Evolutionary conservation across 2,113 vertebrate species (phyloP).

Genomic region (Lamprologus speciosus): DNA sequence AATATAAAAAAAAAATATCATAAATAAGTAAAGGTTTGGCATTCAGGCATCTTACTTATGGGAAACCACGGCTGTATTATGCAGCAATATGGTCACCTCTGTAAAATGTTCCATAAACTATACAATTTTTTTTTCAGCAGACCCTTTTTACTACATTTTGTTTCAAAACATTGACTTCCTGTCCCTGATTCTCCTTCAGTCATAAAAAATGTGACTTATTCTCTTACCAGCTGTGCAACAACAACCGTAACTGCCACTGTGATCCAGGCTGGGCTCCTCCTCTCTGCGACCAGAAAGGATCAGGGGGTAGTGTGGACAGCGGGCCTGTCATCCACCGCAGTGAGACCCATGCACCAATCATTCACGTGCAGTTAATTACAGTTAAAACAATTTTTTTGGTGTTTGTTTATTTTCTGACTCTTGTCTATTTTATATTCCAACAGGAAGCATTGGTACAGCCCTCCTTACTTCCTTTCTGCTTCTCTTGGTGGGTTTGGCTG

Average conservation of each 20-base stretch:
- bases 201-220: background rate
- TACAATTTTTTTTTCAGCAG: too few species aligned
- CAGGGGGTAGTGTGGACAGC: constrained; percentile 90
- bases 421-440: background rate
- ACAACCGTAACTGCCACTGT: constrained; percentile 95
- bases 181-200: background rate
- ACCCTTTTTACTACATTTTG: background rate
- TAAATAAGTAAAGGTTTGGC: background rate
- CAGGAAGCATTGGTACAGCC: constrained; percentile 41
- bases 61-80: background rate
- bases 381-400: background rate
- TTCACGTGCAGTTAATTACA: background rate
- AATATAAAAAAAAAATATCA: background rate
- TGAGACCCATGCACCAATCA: constrained; percentile 18
- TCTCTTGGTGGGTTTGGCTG: constrained; percentile 36
- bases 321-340: constrained; percentile 72
- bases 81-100: background rate
- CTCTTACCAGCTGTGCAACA: constrained; percentile 85
- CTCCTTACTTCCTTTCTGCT: constrained; percentile 48
- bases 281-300: constrained; percentile 74
- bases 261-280: constrained; percentile 85
- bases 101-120: background rate
- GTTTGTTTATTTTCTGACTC: background rate
- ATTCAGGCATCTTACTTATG: background rate
- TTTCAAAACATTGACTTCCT: background rate